A percentile compares a stretch with the other conserved stretches of the same genome.
phyloP scores from a whole-genome alignment of 2,888 invertebrate species.

The Tetranychus piercei region DNA sequence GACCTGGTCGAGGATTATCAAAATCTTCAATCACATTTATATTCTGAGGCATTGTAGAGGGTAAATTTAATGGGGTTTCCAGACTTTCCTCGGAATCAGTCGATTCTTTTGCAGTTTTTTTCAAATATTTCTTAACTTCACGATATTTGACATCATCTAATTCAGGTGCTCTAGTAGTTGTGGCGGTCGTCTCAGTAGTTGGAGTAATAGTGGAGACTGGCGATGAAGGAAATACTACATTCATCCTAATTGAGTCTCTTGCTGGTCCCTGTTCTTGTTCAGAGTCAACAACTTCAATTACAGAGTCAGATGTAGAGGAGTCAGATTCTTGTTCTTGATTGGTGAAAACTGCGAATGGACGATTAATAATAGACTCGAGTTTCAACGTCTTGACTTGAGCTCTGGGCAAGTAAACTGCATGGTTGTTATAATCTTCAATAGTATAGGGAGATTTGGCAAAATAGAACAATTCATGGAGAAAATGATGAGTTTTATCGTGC shows the following conservation, averaged over 20 bases:
- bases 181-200: neutral
- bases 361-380: neutral
- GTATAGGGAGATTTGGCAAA: constrained; percentile 55
- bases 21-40: constrained; percentile 16
- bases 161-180: neutral
- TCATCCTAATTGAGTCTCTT: neutral
- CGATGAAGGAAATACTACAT: neutral
- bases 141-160: neutral
- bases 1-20: constrained; percentile 18
- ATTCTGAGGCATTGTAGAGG: neutral
- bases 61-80: neutral
- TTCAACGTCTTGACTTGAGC: constrained; percentile 1
- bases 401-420: constrained; percentile 30
- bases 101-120: neutral
- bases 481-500: constrained; percentile 56
- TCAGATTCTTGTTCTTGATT: neutral
- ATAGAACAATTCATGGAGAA: constrained; percentile 67
- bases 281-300: constrained; percentile 15
- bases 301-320: neutral
- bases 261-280: constrained; percentile 12
- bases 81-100: neutral
- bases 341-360: constrained; percentile 6
- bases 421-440: constrained; percentile 46
- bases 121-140: neutral
- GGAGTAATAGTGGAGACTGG: neutral